Evolutionary conservation across 2,113 vertebrate genomes (phyloP), one percentile per base, ranked within the genome.

Genomic region (Enhydra lutris): DNA sequence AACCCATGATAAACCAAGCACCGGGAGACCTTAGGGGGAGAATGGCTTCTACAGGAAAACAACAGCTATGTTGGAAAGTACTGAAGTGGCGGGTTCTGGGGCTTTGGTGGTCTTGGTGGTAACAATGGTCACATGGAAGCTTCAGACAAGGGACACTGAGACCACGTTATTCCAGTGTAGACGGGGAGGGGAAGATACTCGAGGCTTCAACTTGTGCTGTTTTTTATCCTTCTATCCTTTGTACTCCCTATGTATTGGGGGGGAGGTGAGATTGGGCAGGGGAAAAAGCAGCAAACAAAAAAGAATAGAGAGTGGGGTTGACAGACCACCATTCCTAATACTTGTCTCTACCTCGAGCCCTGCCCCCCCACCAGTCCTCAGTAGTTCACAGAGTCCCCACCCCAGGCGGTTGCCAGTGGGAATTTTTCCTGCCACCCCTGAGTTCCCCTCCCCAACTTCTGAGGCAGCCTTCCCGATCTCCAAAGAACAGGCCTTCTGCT

Each of bases 401-500:
- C 24, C 61, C 12, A 4, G 42, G n/a, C 34, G 29, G n/a, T 57
- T 17, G 7, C 39, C 47, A 20, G 6, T 0, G 6, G 85, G 39
- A 63, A 23, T 55, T 29, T 67, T 86, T 92, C 71, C 42, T 83
- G 50, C 59, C 1, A 6, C 17, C 84, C 36, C 21, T 24, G 31
- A 76, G 69, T 90, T 29, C 42, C 24, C 69, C 14, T 78, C 84
- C 95, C 93, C 97, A 92, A 55, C 52, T 97, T 96, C 92, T 0
- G 0, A 3, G 12, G 97, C 29, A 47, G 39, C 2, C 31, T 97
- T 36, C 91, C 98, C 87, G 45, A 69, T 96, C 95, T 97, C 83
- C 96, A 69, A 81, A 96, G 52, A 97, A 94, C 88, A 83, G 39
- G 57, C 86, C 73, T 88, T 71, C 67, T 92, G 31, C 6, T 78